Evolutionary conservation across 2,888 invertebrate genomes (phyloP).

Genomic region (Sinohyriopsis cumingii): DNA sequence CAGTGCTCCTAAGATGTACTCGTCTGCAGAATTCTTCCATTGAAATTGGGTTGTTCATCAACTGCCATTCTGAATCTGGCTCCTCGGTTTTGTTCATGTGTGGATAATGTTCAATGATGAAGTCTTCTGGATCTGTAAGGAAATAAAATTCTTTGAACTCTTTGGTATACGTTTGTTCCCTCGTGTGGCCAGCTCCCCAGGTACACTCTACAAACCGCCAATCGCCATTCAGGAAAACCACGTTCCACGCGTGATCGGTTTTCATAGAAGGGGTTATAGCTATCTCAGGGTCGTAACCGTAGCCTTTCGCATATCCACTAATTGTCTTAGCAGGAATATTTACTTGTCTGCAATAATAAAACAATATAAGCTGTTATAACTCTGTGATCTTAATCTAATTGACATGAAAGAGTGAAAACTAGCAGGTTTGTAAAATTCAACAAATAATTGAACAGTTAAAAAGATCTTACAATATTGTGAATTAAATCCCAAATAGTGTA

Average conservation of each 20-base stretch:
- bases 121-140: conserved; percentile 42
- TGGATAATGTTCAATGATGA: conserved; percentile 35
- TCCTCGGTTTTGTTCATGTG: conserved; percentile 18
- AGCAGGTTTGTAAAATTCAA: too few relatives aligned
- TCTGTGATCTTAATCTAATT: too few relatives aligned
- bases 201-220: conserved; percentile 31
- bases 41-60: conserved; percentile 29
- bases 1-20: conserved; percentile 6
- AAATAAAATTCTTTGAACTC: conserved; percentile 40
- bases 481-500: too few relatives aligned
- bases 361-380: neutral
- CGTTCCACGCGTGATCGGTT: conserved; percentile 33
- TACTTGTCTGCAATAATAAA: conserved; percentile 12
- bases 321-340: conserved; percentile 19
- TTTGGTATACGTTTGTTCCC: conserved; percentile 8
- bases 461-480: too few relatives aligned
- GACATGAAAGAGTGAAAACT: too few relatives aligned
- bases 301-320: conserved; percentile 22
- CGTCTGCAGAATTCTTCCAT: conserved; percentile 17
- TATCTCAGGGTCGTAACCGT: conserved; percentile 16
- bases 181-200: conserved; percentile 22
- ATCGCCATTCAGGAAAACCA: conserved; percentile 12
- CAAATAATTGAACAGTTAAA: too few relatives aligned
- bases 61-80: conserved; percentile 27
- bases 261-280: conserved; percentile 6